Percentiles rank a stretch among this genome's conserved stretches.
phyloP scores from a whole-genome alignment of 2,113 vertebrate genomes.

The Prionailurus viverrinus region DNA sequence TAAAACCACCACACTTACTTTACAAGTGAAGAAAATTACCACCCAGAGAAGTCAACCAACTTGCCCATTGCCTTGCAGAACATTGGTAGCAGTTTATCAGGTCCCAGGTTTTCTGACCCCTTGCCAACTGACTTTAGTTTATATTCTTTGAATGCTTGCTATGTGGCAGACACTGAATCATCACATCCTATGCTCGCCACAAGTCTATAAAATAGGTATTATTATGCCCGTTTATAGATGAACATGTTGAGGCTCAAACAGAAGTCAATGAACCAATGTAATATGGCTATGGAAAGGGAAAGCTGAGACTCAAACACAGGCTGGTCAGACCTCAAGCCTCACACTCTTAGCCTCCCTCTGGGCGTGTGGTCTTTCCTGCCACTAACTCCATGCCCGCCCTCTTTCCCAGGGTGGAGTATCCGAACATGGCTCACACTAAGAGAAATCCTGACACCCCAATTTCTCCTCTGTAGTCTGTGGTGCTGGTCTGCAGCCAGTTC shows the following conservation, averaged over 20 bases:
- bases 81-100: background rate
- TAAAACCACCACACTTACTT: background rate
- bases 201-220: background rate
- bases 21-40: background rate
- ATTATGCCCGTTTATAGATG: background rate
- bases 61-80: background rate
- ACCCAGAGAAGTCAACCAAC: background rate
- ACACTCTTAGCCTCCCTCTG: background rate
- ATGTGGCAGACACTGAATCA: background rate
- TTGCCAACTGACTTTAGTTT: background rate
- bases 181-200: background rate
- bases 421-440: background rate
- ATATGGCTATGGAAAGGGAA: background rate
- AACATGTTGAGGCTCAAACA: background rate
- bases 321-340: background rate
- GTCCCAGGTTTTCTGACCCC: background rate
- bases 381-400: too few relatives aligned
- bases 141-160: background rate
- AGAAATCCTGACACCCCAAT: background rate
- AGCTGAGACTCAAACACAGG: background rate
- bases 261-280: background rate
- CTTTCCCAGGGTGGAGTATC: background rate
- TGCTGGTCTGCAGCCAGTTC: background rate
- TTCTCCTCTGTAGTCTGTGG: background rate
- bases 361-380: background rate